Conservation (phyloP, 30 jellyfish, hydroid and myxozoan genomes). For the Phacellophora camtschatica region DNA sequence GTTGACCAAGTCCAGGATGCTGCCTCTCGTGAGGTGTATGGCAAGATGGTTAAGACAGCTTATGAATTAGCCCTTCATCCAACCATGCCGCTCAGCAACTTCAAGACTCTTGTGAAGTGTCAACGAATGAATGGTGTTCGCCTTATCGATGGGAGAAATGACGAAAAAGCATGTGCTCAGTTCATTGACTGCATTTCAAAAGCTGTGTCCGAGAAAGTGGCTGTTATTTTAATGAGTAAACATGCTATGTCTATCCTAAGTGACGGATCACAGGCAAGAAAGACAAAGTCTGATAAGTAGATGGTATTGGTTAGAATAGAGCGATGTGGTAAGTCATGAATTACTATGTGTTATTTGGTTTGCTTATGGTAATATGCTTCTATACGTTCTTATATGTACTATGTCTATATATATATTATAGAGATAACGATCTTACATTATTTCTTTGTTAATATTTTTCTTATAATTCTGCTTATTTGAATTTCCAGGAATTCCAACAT, state of each 20-base stretch:
- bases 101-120: not conserved
- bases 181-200: not conserved
- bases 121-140: slow-evolving; percentile 43
- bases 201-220: slow-evolving; percentile 39
- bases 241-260: slow-evolving; percentile 25
- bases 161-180: not conserved
- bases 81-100: slow-evolving; percentile 24
- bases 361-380: too few species aligned
- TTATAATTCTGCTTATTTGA: too few species aligned
- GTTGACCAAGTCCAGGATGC: not conserved
- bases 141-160: slow-evolving; percentile 27
- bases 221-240: not conserved
- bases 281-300: slow-evolving; percentile 50
- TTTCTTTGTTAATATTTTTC: not conserved
- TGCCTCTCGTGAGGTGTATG: not conserved
- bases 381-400: not conserved
- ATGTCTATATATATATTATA: too few species aligned
- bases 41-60: not conserved
- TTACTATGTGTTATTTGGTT: not conserved
- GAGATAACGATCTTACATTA: not conserved
- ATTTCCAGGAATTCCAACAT: slow-evolving; percentile 6
- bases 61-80: slow-evolving; percentile 43
- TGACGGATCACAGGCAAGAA: slow-evolving; percentile 63
- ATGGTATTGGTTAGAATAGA: slow-evolving; percentile 50
- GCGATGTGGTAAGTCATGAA: slow-evolving; percentile 40